phyloP scores from a whole-genome alignment of 2,113 vertebrate genomes.

The Danionella cerebrum region DNA sequence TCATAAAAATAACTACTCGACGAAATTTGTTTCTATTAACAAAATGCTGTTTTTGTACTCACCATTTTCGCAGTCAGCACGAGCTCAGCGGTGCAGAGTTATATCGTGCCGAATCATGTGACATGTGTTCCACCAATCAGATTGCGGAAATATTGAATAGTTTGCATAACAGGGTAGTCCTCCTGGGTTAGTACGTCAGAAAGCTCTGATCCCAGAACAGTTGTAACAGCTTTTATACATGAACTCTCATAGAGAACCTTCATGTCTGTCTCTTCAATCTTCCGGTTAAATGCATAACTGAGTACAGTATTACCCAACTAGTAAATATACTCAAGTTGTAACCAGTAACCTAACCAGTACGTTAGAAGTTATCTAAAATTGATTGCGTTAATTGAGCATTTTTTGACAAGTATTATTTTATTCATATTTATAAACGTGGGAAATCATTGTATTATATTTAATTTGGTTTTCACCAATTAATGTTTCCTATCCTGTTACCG shows the following conservation, averaged over 20 bases:
- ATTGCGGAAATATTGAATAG: not conserved
- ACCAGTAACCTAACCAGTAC: too few species aligned
- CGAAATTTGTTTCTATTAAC: not conserved
- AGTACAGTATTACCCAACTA: too few species aligned
- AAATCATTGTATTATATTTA: too few species aligned
- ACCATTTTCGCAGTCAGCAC: slow-evolving; percentile 58
- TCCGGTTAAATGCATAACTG: not conserved
- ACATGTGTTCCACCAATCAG: slow-evolving; percentile 50
- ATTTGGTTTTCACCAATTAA: too few species aligned
- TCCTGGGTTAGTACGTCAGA: not conserved
- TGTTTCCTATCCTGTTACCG: too few species aligned
- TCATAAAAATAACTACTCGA: too few species aligned
- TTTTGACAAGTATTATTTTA: too few species aligned
- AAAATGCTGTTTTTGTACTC: slow-evolving; percentile 35
- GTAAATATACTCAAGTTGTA: too few species aligned
- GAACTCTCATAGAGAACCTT: slow-evolving; percentile 7
- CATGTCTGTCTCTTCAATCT: not conserved
- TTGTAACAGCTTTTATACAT: too few species aligned
- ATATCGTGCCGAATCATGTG: slow-evolving; percentile 51
- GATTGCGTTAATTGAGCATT: too few species aligned
- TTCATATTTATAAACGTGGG: too few species aligned
- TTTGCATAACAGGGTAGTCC: not conserved
- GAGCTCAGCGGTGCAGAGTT: slow-evolving; percentile 46
- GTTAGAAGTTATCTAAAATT: too few species aligned
- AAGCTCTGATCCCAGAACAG: slow-evolving; percentile 11